These are phyloP conservation scores for Aromia moschata DNA, from an alignment of 2,888 invertebrate genomes.

Conservation along the genomic window DNA sequence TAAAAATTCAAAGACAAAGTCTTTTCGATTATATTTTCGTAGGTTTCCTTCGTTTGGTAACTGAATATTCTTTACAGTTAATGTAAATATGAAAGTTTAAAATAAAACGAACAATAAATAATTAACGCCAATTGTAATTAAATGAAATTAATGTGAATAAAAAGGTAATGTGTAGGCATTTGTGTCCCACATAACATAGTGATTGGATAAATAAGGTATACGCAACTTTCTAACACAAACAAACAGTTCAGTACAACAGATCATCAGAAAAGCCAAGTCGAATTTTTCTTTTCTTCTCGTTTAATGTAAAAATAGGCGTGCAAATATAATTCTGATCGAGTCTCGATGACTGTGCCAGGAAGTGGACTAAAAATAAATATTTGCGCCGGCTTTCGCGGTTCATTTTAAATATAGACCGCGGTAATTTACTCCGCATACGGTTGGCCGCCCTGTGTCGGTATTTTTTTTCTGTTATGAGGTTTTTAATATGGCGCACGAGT, in stretches of 20 bases:
- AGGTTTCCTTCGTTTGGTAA: too few species aligned
- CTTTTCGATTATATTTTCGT: too few species aligned
- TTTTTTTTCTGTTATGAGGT: conserved; percentile 49
- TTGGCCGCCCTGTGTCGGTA: conserved; percentile 41
- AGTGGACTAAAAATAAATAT: conserved; percentile 30
- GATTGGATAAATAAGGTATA: too few species aligned
- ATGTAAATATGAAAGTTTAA: too few species aligned
- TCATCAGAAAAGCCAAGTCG: neutral
- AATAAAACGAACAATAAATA: too few species aligned
- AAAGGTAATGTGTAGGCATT: too few species aligned
- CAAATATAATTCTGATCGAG: conserved; percentile 12
- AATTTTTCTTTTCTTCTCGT: conserved; percentile 1
- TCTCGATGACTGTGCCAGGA: conserved; percentile 19
- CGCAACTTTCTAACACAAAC: neutral
- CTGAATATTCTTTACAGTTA: too few species aligned
- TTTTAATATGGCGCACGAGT: conserved; percentile 55
- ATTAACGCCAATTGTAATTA: too few species aligned
- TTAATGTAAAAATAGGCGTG: conserved; percentile 15
- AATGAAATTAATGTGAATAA: too few species aligned
- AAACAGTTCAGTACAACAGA: neutral
- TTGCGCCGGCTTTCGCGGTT: conserved; percentile 36
- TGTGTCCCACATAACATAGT: too few species aligned
- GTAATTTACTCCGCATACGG: conserved; percentile 33
- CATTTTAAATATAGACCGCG: conserved; percentile 43
- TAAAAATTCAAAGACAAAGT: too few species aligned